Evolutionary conservation across 1,140 invertebrate species (phyloP), one percentile per base, ranked within the genome.

Genomic region (Teleopsis dalmanni): DNA sequence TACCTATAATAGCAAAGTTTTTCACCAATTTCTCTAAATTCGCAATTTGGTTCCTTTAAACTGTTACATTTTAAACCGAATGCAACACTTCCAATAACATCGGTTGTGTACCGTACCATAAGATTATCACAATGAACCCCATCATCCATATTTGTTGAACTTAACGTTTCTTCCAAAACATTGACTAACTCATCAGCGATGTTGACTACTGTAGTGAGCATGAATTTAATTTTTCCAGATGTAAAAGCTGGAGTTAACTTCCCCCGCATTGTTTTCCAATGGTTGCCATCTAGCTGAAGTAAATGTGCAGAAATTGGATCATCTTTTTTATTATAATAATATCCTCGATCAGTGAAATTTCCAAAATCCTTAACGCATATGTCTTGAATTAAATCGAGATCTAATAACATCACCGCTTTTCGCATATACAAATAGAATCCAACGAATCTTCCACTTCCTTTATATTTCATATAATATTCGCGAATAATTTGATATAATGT

Each of bases 21-120:
- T 14, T 54, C 57, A 4, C 63, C 62, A 11, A 61, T 54, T 6
- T 58, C 18, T 16, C 51, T n/a, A 65, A 82, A 82, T 53, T 78
- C 72, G 0, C 75, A 70, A 8, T 77, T 63, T 0, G 73, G 63
- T 53, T 78, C 66, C 3, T 45, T 37, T 4, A 64, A 27, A 22
- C 77, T 73, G 40, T 79, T 76, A 48, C 77, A 76, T 14, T 81
- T 72, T 4, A 83, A 70, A 0, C 81, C 82, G 57, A 82, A 82
- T 8, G 77, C 80, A 27, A 79, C 76, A 21, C 70, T 77, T 0
- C 77, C 80, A 16, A 83, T 80, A 0, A 65, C 57, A 46, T 71
- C 69, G 2, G 58, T 60, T 1, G 60, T 66, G 36, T 57, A 72
- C 10, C 64, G 49, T 0, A 57, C 57, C 35, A 64, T n/a, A 13